Evolutionary conservation across 2,797 vertebrate genomes (phyloP).

Genomic region (Amblyraja radiata): DNA sequence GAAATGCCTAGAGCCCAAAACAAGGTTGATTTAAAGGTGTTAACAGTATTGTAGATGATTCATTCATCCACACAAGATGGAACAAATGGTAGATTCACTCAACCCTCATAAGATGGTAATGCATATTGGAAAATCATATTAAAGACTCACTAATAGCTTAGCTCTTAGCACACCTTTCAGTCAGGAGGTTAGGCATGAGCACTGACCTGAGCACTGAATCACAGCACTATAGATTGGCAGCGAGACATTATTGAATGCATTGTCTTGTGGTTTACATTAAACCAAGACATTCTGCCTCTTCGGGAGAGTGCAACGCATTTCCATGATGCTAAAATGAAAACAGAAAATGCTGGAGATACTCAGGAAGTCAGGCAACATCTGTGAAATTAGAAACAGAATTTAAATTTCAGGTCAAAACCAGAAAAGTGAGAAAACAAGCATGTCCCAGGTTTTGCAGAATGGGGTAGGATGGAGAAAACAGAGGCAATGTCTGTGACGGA

Average conservation of each 20-base stretch:
- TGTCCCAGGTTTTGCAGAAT: too few species aligned
- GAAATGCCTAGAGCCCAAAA: background rate
- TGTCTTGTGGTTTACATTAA: too few species aligned
- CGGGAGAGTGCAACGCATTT: background rate
- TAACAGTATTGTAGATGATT: too few species aligned
- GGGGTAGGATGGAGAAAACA: too few species aligned
- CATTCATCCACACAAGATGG: background rate
- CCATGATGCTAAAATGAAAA: background rate
- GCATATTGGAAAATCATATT: background rate
- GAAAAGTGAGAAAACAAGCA: too few species aligned
- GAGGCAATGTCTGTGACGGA: too few species aligned
- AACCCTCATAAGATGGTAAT: background rate
- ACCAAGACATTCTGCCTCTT: background rate
- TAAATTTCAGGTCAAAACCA: too few species aligned
- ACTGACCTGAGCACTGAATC: background rate
- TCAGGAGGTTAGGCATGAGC: background rate
- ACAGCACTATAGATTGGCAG: background rate
- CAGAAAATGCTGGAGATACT: too few species aligned
- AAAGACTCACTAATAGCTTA: background rate
- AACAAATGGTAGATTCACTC: background rate
- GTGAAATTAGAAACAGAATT: too few species aligned
- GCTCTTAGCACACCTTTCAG: background rate
- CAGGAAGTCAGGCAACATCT: too few species aligned
- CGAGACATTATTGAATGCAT: background rate
- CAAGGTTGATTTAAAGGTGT: background rate